Base-by-base conservation (phyloP, 2,113 vertebrate genomes). In the Hypocryptadius cinnamomeus region DNA sequence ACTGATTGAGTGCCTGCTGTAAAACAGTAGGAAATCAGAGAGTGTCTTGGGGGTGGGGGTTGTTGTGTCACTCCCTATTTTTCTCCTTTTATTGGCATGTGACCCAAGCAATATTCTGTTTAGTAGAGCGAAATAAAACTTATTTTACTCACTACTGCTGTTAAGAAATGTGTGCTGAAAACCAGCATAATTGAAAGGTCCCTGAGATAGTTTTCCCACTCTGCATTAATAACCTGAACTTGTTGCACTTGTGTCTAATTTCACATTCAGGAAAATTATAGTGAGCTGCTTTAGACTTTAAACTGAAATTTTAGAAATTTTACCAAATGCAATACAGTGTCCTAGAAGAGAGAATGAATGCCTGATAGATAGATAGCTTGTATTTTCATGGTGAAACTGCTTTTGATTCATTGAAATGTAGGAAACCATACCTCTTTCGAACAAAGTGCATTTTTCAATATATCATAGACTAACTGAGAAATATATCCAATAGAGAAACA, bases 1-100 rank as follows among this genome's bases (percentile, higher is more conserved):
- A 65, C 96, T 97, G 97, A 97, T 97, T 89, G 97, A 97, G 96
- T 96, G 96, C 94, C 96, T 96, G 97, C 96, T 97, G 96, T 96
- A 97, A 97, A 98, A 94, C 97, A 97, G 97, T 96, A 92, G 97
- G 97, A 94, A 94, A 96, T 92, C 94, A 35, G 89, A 94, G 93
- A 86, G 95, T 79, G 90, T 95, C 97, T 96, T 73, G 86, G 84
- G 66, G 93, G 85, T 97, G 95, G 96, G 97, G 95, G 95, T 90
- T 85, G 89, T 59, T 92, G 85, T 95, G 61, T 90, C 85, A 94
- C 71, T 79, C 76, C 64, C 64, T 96, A 74, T 84, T 94, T 94
- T 59, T 95, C 86, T 82, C 89, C 97, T 90, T 96, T 96, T 96
- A 93, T 90, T 97, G 96, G 96, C 64, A 94, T 96, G 96, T 96